Conservation (phyloP, 2,113 vertebrate species). For the Pluvianellus socialis region DNA sequence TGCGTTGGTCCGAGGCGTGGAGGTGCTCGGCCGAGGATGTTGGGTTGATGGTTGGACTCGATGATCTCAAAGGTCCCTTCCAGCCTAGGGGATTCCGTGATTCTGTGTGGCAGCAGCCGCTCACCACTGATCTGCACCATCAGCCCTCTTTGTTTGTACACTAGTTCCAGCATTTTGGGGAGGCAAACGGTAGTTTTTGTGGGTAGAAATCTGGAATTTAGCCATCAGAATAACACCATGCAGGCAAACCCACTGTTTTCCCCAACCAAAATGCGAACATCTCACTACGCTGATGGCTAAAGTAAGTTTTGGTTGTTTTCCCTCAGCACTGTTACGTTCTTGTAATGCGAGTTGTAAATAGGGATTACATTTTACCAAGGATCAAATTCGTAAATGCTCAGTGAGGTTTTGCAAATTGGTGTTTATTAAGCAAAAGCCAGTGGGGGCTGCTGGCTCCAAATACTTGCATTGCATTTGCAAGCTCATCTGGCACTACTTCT, state of each 20-base stretch:
- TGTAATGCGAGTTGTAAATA: not conserved
- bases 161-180: not conserved
- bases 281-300: not conserved
- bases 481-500: not conserved
- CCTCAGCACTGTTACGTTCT: not conserved
- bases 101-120: not conserved
- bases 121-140: too few relatives aligned
- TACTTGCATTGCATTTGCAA: not conserved
- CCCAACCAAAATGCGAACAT: not conserved
- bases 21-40: not conserved
- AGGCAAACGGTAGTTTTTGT: not conserved
- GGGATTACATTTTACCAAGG: not conserved
- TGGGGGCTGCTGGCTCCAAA: not conserved
- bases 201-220: not conserved
- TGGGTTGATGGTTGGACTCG: too few relatives aligned
- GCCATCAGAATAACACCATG: not conserved
- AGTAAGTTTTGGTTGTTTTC: not conserved
- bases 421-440: not conserved
- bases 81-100: too few relatives aligned
- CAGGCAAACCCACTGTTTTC: not conserved
- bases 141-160: not conserved
- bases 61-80: too few relatives aligned
- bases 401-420: not conserved
- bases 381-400: not conserved
- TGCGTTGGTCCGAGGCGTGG: accelerated